Evolutionary conservation across 2,888 invertebrate species (phyloP).

Genomic region (Drosophila greeni): DNA sequence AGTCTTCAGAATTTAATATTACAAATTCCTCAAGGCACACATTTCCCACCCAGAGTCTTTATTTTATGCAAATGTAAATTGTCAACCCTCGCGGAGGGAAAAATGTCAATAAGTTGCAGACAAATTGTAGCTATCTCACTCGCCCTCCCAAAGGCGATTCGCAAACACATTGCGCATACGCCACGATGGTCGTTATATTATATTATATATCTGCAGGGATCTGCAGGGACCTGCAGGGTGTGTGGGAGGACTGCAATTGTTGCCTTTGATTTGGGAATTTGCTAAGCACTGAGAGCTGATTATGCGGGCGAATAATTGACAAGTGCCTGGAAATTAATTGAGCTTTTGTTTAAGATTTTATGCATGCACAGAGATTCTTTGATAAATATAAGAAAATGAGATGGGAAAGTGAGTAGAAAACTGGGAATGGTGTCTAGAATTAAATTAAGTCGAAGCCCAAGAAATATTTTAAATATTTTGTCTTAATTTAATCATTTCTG

Average conservation of each 20-base stretch:
- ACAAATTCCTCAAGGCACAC: background rate
- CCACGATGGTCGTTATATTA: slow-evolving; percentile 35
- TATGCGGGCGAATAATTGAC: slow-evolving; percentile 41
- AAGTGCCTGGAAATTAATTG: slow-evolving; percentile 14
- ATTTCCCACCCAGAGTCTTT: background rate
- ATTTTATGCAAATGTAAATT: slow-evolving; percentile 5
- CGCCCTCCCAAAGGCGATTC: slow-evolving; percentile 5
- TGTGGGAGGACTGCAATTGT: slow-evolving; percentile 59
- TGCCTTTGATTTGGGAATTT: slow-evolving; percentile 47
- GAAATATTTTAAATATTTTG: background rate
- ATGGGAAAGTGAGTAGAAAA: too few species aligned
- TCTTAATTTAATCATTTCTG: too few species aligned
- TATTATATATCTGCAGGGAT: too few species aligned
- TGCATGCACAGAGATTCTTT: background rate
- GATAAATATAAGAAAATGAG: background rate
- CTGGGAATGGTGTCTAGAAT: too few species aligned
- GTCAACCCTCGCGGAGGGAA: slow-evolving; percentile 29
- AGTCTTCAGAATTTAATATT: slow-evolving; percentile 2
- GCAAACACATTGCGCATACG: slow-evolving; percentile 62
- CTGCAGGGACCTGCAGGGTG: background rate
- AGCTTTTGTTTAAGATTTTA: slow-evolving; percentile 9
- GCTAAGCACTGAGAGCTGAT: slow-evolving; percentile 6
- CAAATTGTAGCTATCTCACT: slow-evolving; percentile 52
- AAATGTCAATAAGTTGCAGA: slow-evolving; percentile 72
- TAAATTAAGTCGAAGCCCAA: background rate